Evolutionary conservation across 2,888 invertebrate species (phyloP), one percentile per base, ranked within the genome.

Genomic region (Scaptomyza tumidula): DNA sequence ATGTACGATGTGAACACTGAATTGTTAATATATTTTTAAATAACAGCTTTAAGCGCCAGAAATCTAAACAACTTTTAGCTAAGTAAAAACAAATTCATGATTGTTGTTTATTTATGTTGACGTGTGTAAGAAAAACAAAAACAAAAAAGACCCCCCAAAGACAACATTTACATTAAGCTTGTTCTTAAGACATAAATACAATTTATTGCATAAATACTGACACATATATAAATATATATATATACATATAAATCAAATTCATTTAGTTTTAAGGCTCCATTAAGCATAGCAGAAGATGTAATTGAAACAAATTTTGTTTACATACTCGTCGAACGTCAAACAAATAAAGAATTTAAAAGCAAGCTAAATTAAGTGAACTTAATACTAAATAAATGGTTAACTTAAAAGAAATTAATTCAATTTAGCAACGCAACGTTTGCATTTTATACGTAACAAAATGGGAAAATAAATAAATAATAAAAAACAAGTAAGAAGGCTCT

Each of bases 11-110:
- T 71, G 69, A 61, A 77, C 68, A 87, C 71, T 81, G 84, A 88
- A 82, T 87, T 88, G 90, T 90, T 88, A 90, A 88, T 87, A 85
- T 86, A 87, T 88, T 89, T 89, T 89, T 88, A 86, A 89, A 85
- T 50, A 74, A 77, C 76, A 88, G 89, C 85, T 84, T 89, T 88
- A 87, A 89, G 89, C 89, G 79, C 73, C 79, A 71, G 52, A 74
- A 74, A 59, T 52, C 71, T 68, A 73, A 58, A 61, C 37, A 67
- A 68, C 61, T 71, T 81, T 78, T 81, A 87, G 80, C 85, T 69
- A 88, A 76, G 73, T 74, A 57, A 65, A 67, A 71, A 80, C 48
- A 49, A 80, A 84, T 86, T 88, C 78, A 77, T 87, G 71, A 89
- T 83, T 88, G 88, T 88, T 88, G 89, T 90, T 88, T 74, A 62